These are phyloP conservation scores for Actinemys pallida DNA, from an alignment of 2,113 vertebrate species.

Conservation along the genomic window DNA sequence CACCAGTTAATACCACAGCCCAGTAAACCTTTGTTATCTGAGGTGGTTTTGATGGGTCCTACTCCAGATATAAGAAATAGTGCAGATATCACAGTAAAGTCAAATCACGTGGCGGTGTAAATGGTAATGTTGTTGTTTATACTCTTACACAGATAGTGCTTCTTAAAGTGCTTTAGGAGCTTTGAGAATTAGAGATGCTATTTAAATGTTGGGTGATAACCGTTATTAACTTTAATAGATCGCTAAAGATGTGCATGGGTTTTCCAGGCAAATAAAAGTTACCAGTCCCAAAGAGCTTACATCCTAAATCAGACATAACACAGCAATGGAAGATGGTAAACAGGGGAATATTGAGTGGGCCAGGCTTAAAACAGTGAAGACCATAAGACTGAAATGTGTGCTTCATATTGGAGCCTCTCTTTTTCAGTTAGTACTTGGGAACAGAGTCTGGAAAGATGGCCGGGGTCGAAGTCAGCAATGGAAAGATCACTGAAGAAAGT, in stretches of 20 bases:
- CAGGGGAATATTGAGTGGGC: neutral
- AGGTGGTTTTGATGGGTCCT: neutral
- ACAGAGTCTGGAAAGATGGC: neutral
- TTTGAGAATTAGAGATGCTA: neutral
- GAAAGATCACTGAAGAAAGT: neutral
- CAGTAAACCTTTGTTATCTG: neutral
- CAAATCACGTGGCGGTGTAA: neutral
- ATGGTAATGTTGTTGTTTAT: rapidly evolving
- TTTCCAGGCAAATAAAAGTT: no score
- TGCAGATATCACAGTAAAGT: rapidly evolving
- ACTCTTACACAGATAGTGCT: neutral
- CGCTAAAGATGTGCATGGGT: no score
- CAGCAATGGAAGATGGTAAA: neutral
- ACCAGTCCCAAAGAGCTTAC: no score
- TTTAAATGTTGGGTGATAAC: no score
- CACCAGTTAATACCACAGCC: rapidly evolving
- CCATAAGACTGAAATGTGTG: no score
- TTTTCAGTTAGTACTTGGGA: neutral
- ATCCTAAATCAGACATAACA: neutral
- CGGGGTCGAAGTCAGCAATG: neutral
- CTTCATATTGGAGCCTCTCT: no score
- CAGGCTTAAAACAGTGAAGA: no score
- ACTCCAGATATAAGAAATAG: neutral
- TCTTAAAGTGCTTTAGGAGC: rapidly evolving
- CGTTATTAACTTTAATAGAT: no score